Evolutionary conservation across 2,888 invertebrate genomes (phyloP).

Genomic region (Parnassius mnemosyne): DNA sequence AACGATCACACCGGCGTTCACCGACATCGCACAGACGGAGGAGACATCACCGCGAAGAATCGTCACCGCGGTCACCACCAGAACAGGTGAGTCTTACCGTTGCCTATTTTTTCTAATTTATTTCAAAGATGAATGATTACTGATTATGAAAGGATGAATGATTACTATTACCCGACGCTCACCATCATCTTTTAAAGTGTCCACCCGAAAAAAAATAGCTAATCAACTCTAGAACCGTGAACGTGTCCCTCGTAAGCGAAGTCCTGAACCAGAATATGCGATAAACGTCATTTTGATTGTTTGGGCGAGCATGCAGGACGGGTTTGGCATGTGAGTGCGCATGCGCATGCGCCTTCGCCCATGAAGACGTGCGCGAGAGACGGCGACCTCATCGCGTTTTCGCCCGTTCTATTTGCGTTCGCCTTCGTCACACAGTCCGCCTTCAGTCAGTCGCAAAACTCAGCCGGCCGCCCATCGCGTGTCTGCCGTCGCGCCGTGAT

Average conservation of each 20-base stretch:
- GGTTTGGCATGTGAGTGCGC: slow-evolving; percentile 75
- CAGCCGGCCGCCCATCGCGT: slow-evolving; percentile 75
- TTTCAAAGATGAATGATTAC: slow-evolving; percentile 43
- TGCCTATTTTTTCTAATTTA: slow-evolving; percentile 43
- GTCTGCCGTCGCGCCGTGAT: slow-evolving; percentile 52
- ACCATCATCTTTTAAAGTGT: slow-evolving; percentile 54
- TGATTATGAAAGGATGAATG: slow-evolving; percentile 45
- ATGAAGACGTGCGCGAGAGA: slow-evolving; percentile 79
- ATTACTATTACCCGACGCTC: slow-evolving; percentile 56
- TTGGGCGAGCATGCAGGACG: slow-evolving; percentile 68
- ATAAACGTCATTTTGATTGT: slow-evolving; percentile 70
- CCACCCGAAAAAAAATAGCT: slow-evolving; percentile 63
- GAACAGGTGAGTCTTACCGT: slow-evolving; percentile 73
- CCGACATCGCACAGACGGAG: slow-evolving; percentile 88
- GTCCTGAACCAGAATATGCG: slow-evolving; percentile 73
- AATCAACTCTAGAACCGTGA: slow-evolving; percentile 39
- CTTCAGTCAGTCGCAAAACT: slow-evolving; percentile 78
- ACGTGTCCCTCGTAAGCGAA: slow-evolving; percentile 57
- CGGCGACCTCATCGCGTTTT: slow-evolving; percentile 78
- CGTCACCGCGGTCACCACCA: slow-evolving; percentile 70
- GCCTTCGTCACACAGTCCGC: slow-evolving; percentile 77
- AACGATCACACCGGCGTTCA: slow-evolving; percentile 91
- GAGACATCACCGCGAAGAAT: slow-evolving; percentile 80
- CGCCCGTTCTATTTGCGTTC: slow-evolving; percentile 79
- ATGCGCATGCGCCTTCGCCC: slow-evolving; percentile 77